Conservation (phyloP, 2,113 vertebrate genomes). For the Macrotis lagotis region DNA sequence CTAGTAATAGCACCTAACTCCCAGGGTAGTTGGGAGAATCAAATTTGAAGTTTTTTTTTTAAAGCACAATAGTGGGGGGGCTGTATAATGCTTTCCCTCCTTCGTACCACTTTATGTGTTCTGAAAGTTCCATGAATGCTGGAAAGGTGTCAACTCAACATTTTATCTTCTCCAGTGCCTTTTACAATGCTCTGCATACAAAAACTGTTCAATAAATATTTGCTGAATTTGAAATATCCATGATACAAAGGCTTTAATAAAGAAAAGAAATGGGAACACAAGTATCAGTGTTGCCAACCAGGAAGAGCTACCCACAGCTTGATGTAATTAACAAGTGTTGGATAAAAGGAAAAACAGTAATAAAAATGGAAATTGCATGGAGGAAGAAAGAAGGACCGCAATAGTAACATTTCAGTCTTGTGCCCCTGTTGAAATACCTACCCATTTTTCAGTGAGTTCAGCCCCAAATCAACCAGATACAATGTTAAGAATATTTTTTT, state of each 20-base stretch:
- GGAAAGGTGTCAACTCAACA: neutral
- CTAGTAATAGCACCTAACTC: neutral
- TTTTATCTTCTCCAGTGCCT: neutral
- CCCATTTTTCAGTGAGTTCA: slow-evolving; percentile 41
- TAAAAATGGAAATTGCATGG: slow-evolving; percentile 73
- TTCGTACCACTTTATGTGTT: neutral
- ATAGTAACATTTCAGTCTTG: slow-evolving; percentile 36
- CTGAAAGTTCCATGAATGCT: neutral
- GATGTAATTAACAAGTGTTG: slow-evolving; percentile 76
- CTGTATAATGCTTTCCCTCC: neutral
- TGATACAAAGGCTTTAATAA: slow-evolving; percentile 65
- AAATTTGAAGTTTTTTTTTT: neutral
- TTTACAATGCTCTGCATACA: neutral
- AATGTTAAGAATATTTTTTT: slow-evolving; percentile 10
- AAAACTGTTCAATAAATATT: neutral
- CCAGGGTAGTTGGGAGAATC: neutral
- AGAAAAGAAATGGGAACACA: slow-evolving; percentile 41
- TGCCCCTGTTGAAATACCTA: slow-evolving; percentile 2
- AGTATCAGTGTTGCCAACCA: slow-evolving; percentile 67
- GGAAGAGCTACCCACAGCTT: slow-evolving; percentile 72
- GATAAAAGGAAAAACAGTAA: slow-evolving; percentile 74
- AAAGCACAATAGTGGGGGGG: neutral
- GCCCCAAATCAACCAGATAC: neutral
- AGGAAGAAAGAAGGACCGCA: slow-evolving; percentile 47
- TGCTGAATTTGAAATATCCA: neutral